Conservation (phyloP, 35 echinoderm and acorn worm species). For the Ptychodera flava region DNA sequence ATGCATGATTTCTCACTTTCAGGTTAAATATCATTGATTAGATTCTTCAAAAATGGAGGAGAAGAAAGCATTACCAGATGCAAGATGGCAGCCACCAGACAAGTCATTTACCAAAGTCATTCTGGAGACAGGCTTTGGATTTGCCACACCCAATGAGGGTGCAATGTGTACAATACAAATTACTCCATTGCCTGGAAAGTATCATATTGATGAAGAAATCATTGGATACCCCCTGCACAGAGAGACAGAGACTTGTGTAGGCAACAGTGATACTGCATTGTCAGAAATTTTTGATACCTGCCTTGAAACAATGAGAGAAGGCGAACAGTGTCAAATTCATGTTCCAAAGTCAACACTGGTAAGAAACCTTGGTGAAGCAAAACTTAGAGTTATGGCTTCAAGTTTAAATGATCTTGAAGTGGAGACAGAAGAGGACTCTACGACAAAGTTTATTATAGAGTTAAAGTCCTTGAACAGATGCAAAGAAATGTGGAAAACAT, state of each 20-base stretch:
- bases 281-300: slow-evolving; percentile 62
- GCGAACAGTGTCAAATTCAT: slow-evolving; percentile 40
- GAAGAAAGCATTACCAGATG: too few species aligned
- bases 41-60: too few species aligned
- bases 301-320: slow-evolving; percentile 58
- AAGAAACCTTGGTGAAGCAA: not conserved
- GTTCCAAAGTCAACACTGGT: not conserved
- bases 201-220: slow-evolving; percentile 3
- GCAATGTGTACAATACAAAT: slow-evolving; percentile 51
- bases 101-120: slow-evolving; percentile 57
- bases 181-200: not conserved
- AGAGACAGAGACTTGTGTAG: slow-evolving; percentile 37
- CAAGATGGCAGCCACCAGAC: slow-evolving; percentile 43
- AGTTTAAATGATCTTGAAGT: not conserved
- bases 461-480: slow-evolving; percentile 43
- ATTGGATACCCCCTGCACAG: slow-evolving; percentile 54
- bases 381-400: not conserved
- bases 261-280: slow-evolving; percentile 38
- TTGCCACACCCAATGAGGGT: slow-evolving; percentile 68
- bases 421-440: not conserved
- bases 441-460: not conserved
- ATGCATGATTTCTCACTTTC: too few species aligned
- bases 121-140: slow-evolving; percentile 46
- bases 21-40: too few species aligned
- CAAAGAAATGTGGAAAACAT: slow-evolving; percentile 60